Evolutionary conservation across 2,888 invertebrate species (phyloP), one percentile per base, ranked within the genome.

Genomic region (Andrena bucephala): DNA sequence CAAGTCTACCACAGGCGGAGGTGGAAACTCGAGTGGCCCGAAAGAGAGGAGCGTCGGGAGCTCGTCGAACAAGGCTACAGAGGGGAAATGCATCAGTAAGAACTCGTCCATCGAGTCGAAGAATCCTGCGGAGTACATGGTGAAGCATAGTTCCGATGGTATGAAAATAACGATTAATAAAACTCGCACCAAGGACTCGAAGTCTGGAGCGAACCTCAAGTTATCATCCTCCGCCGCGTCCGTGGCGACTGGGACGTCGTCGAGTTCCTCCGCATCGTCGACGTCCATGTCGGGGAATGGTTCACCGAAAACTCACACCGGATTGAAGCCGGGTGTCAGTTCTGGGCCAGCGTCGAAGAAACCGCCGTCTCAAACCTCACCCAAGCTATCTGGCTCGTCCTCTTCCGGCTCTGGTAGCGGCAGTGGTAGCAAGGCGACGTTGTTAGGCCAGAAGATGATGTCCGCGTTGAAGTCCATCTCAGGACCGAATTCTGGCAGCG

Each of bases 131-230:
- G 98, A 98, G 91, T 98, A 98, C 90, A 97, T 97, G 96, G 97
- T 98, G 0, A 98, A 98, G 92, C 97, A 97, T 24, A 97, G 98
- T 92, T 96, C 96, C 20, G 98, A 98, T 89, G 98, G 98, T 3
- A 97, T 98, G 95, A 98, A 98, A 94, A 96, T 98, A 73, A 98
- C 98, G 2, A 98, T 98, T 33, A 98, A 98, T 91, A 98, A 98
- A 94, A 98, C 98, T 0, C 95, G 97, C 90, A 96, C 96, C 29
- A 97, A 97, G 92, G 97, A 97, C 77, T 95, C 95, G 0, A 96
- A 96, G 27, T 93, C 94, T 54, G 85, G 90, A 16, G 83, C 87
- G 16, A 92, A 90, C 31, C 48, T 90, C 6, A 94, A 93, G 69
- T 77, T 92, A 13, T 89, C 93, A 3, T 91, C 93, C 2, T 89